Conservation (phyloP, 2,113 vertebrate species). For the Notarius lentiginosus region DNA sequence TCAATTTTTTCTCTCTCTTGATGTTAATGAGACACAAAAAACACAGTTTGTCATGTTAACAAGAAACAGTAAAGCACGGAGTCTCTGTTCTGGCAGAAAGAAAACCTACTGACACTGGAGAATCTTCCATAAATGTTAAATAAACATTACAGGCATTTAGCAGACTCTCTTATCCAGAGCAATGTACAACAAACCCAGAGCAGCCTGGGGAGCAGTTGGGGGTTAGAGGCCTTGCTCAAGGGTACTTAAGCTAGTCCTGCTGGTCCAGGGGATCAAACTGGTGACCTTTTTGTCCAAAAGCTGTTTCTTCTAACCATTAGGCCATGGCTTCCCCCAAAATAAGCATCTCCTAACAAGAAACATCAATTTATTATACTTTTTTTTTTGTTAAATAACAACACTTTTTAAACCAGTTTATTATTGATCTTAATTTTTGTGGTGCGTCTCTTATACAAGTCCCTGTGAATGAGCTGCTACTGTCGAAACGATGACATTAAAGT, state of each 20-base stretch:
- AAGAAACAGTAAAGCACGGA: not conserved
- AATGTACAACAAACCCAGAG: no score
- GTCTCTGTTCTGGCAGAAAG: not conserved
- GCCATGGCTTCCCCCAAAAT: no score
- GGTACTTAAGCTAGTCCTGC: no score
- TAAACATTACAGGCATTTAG: no score
- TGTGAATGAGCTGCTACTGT: not conserved
- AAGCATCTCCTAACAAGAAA: no score
- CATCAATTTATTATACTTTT: no score
- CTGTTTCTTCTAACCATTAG: no score
- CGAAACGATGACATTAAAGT: not conserved
- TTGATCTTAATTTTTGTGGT: not conserved
- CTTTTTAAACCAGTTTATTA: not conserved
- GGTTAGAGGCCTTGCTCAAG: no score
- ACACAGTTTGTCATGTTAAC: not conserved
- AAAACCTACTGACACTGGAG: not conserved
- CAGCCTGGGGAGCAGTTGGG: no score
- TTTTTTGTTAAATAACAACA: not conserved
- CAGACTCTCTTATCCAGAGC: no score
- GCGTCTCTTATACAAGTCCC: not conserved
- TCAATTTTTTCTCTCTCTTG: not conserved
- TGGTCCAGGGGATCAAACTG: no score
- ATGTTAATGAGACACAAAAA: not conserved
- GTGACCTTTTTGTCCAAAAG: no score
- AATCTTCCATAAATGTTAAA: not conserved